Conservation (phyloP, 2,113 vertebrate genomes). For the Tupaia chinensis region DNA sequence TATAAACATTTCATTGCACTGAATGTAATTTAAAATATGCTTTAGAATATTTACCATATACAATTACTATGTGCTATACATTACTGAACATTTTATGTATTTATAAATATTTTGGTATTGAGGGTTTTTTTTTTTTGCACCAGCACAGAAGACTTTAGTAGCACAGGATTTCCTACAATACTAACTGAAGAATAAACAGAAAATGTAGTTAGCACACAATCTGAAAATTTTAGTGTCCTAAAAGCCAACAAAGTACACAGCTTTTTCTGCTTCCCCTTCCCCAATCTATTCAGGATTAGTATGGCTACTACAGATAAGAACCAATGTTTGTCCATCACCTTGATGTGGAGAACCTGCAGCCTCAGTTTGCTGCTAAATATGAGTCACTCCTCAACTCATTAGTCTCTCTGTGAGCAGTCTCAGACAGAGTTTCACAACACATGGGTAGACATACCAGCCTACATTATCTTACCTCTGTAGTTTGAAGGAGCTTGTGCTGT, state of each 20-base stretch:
- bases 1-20: neutral
- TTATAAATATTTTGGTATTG: neutral
- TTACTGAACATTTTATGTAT: neutral
- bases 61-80: neutral
- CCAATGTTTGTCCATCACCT: rapidly evolving
- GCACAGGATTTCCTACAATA: neutral
- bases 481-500: too few species aligned
- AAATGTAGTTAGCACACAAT: too few species aligned
- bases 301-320: neutral
- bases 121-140: neutral
- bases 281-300: too few species aligned
- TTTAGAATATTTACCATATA: neutral
- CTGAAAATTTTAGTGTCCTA: neutral
- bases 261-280: neutral
- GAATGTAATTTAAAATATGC: neutral
- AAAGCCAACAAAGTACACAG: rapidly evolving
- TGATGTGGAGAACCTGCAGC: neutral
- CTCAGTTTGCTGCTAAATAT: too few species aligned
- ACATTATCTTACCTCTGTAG: too few species aligned
- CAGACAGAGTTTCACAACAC: neutral
- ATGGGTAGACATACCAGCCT: too few species aligned
- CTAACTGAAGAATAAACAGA: neutral
- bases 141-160: neutral
- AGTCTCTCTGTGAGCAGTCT: neutral
- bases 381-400: rapidly evolving